Evolutionary conservation across 2,797 vertebrate genomes (phyloP), one percentile per base, ranked within the genome.

Genomic region (Hipposideros larvatus): DNA sequence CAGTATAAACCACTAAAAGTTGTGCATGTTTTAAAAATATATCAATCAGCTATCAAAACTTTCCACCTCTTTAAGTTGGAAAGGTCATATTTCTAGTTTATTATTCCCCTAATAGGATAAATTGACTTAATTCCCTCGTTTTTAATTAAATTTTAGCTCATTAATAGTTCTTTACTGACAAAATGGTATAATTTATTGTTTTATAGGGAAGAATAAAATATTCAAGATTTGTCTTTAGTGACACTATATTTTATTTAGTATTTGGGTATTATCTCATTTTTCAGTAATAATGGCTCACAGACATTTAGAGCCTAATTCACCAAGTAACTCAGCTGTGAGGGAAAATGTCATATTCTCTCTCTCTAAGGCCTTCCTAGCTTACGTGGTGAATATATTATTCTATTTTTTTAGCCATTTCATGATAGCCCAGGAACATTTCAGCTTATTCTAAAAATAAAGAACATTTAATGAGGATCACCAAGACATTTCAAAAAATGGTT

Each of bases 111-210:
- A 91, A 73, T 89, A 96, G 1, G 88, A 11, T 13, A 59, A 96
- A 70, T 90, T 68, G 43, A 19, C 28, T 94, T 86, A 92, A 90
- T 95, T 70, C 31, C 6, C 78, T 96, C 65, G 68, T 78, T 97
- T 97, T 94, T 77, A 97, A 96, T 97, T 97, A 94, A 95, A 96
- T 78, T 91, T 79, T 92, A 92, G 57, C 26, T 95, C 75, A 92
- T 41, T 80, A 80, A 92, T 97, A 95, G 70, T 91, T 8, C 48
- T 82, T 93, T 97, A 65, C 87, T 95, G 82, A 97, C 68, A 96
- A 61, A 57, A 88, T 96, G 51, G 37, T 94, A 94, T 87, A 96
- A 94, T 65, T 95, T 70, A 91, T 61, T 53, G 70, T 86, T 96
- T 96, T 89, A 87, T 26, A 68, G n/a, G 57, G 28, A 87, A 95